Base-by-base conservation (phyloP, 1,140 invertebrate species). In the Aleiodes sp. region DNA sequence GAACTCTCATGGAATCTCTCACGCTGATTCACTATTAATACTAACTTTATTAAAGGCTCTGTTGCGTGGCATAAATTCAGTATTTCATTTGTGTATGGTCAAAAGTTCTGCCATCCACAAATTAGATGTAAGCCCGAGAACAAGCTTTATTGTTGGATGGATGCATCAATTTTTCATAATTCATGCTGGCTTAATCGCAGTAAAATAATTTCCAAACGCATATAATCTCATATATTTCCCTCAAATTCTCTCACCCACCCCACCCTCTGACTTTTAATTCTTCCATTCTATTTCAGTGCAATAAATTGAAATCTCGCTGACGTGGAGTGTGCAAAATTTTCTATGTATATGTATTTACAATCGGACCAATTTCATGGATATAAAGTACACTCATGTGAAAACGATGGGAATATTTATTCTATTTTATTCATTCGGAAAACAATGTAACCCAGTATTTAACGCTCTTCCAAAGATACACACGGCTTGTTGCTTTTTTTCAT, bases 261-360 rank as follows among this genome's bases (percentile, higher is more conserved):
- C 31, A 4, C 9, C n/a, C 39, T 14, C n/a, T 14, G 8, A 41
- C 39, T 14, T 14, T 41, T 3, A 41, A 41, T 41, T 4, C 41
- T 46, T 16, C 16, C 41, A 8, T 46, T 19, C 16, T 46, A 8
- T n/a, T 46, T 28, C 52, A 31, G 7, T 16, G 28, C 37, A 19
- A 68, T 68, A 68, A 68, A 68, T 68, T 68, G 35, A 61, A 68
- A 61, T 68, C 29, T 46, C 37, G 59, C 59, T 35, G 65, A 66
- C 52, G 21, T 12, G 10, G 33, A 24, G n/a, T 41, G 19, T 29
- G 35, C 24, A 10, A 37, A 29, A 41, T 10, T 57, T 19, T 21
- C 59, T 28, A 24, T 39, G 24, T 35, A 14, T 35, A 9, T 31
- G 31, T 24, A 59, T 59, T 41, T 33, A 43, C n/a, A 6, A 29